These are phyloP conservation scores for Poecilia latipinna DNA, from an alignment of 2,113 vertebrate genomes.

Conservation along the genomic window DNA sequence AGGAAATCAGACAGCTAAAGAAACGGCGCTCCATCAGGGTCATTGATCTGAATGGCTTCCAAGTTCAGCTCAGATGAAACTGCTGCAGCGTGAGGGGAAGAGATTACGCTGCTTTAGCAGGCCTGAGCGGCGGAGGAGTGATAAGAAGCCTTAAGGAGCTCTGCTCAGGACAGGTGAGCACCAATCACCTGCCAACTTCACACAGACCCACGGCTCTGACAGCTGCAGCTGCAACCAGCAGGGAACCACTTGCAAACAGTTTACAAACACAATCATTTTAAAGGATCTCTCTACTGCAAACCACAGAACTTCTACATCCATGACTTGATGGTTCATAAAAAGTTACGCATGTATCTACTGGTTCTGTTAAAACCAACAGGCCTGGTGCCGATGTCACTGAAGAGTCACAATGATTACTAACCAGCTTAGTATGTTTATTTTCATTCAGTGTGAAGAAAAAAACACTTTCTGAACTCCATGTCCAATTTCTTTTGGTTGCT, in stretches of 20 bases:
- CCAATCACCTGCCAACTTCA: constrained; percentile 65
- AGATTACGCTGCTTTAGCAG: constrained; percentile 62
- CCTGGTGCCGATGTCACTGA: constrained; percentile 20
- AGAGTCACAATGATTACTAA: constrained; percentile 15
- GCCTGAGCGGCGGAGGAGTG: constrained; percentile 54
- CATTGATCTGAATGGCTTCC: constrained; percentile 53
- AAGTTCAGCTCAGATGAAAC: constrained; percentile 26
- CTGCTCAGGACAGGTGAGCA: constrained; percentile 66
- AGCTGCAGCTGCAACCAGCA: constrained; percentile 11
- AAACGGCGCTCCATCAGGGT: constrained; percentile 58
- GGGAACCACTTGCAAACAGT: constrained; percentile 20
- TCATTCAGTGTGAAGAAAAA: constrained; percentile 12
- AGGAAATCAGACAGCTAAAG: constrained; percentile 46
- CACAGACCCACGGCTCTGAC: constrained; percentile 42
- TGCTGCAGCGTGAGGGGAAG: constrained; percentile 39
- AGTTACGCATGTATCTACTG: constrained; percentile 78
- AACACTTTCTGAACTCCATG: constrained; percentile 67
- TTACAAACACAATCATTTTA: not conserved
- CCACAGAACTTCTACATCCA: constrained; percentile 4
- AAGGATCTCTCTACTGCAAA: not conserved
- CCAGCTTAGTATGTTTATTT: not conserved
- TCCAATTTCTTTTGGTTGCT: constrained; percentile 76
- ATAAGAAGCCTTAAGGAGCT: constrained; percentile 73
- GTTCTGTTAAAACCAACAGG: constrained; percentile 59
- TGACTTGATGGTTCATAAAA: constrained; percentile 5